phyloP scores from a whole-genome alignment of 2,888 invertebrate genomes.

The Sinodicranocentrus sp. region DNA sequence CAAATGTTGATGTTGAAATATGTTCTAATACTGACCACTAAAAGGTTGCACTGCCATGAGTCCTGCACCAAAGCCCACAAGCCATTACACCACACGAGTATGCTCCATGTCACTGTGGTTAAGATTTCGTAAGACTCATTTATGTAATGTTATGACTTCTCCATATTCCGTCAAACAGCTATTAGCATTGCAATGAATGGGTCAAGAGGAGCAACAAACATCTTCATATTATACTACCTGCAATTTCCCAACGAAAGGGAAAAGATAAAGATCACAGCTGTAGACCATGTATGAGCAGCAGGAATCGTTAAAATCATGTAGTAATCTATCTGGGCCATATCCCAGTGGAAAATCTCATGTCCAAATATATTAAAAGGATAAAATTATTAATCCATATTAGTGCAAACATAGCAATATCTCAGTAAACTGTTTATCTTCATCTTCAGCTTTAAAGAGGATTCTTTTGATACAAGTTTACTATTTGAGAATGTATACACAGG shows the following conservation, averaged over 20 bases:
- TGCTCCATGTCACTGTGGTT: too few species aligned
- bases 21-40: too few species aligned
- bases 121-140: too few species aligned
- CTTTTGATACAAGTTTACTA: too few species aligned
- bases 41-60: too few species aligned
- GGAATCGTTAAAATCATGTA: slow-evolving; percentile 28
- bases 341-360: slow-evolving; percentile 35
- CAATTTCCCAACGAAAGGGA: slow-evolving; percentile 46
- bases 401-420: slow-evolving; percentile 15
- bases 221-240: not conserved
- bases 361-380: slow-evolving; percentile 46
- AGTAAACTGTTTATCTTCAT: not conserved
- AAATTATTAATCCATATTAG: slow-evolving; percentile 53
- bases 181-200: too few species aligned
- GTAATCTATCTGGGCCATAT: slow-evolving; percentile 35
- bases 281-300: slow-evolving; percentile 30
- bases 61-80: too few species aligned
- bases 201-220: not conserved
- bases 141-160: too few species aligned
- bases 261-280: slow-evolving; percentile 44
- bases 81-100: too few species aligned
- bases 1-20: too few species aligned
- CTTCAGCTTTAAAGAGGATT: not conserved
- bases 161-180: too few species aligned
- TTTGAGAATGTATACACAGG: not conserved